Evolutionary conservation across 2,797 vertebrate species (phyloP), one percentile per base, ranked within the genome.

Genomic region (Podargus strigoides): DNA sequence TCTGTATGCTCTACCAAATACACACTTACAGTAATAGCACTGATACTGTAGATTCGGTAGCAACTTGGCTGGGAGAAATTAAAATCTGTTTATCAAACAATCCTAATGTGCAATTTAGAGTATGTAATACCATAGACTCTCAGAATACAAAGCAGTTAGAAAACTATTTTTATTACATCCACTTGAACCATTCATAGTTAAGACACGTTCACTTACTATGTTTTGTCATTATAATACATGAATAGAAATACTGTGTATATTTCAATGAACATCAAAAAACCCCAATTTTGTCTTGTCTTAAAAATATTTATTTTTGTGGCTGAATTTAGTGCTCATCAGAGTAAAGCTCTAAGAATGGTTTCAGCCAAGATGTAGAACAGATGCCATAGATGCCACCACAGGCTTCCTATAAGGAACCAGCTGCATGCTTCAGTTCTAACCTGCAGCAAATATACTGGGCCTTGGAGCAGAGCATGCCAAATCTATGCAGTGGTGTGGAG

Each of bases 131-230:
- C 91, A 93, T 92, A 94, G 96, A 97, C 94, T 97, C 94, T 97
- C 96, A 89, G 96, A 97, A 97, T 97, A 98, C 97, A 98, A 97
- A 98, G 97, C 97, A 97, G 96, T 97, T 98, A 98, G 97, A 98
- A 98, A 98, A 98, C 97, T 97, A 97, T 97, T 97, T 97, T 98
- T 97, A 96, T 97, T 97, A 98, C 96, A 97, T 97, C 94, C 97
- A 98, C 97, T 97, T 96, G 97, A 97, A 97, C 97, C 96, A 97
- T 97, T 98, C 95, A 97, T 97, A 97, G 95, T 97, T 97, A 98
- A 95, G 97, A 98, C 97, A 97, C 96, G 97, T 97, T 98, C 97
- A 98, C 97, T 96, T 95, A 97, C 97, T 97, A 97, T 97, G 95
- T 97, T 97, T 97, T 82, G 94, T 96, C 97, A 98, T 97, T 97